A percentile compares a stretch with the other conserved stretches of the same genome.
Evolutionary conservation across 2,888 invertebrate genomes (phyloP).

Genomic region (Andricus curvator): DNA sequence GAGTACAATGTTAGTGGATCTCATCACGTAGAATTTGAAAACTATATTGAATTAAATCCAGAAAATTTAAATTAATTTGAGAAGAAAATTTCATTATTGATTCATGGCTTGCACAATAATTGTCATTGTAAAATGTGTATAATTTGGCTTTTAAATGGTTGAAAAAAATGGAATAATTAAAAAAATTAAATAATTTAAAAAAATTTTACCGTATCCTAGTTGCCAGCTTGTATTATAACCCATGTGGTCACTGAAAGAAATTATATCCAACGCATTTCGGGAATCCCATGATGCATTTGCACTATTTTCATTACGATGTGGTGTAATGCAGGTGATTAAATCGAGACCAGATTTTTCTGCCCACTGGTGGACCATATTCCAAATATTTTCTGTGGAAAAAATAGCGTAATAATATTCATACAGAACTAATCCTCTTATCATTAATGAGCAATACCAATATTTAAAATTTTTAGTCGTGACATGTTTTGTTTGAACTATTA

Average conservation of each 20-base stretch:
- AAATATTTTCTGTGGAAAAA: constrained; percentile 70
- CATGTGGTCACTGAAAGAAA: constrained; percentile 85
- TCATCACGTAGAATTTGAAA: not conserved
- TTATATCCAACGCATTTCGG: constrained; percentile 83
- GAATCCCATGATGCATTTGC: constrained; percentile 83
- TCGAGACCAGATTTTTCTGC: constrained; percentile 72
- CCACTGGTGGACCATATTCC: constrained; percentile 74
- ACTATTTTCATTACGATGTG: constrained; percentile 78
- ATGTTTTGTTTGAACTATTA: not conserved
- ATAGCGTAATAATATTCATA: not conserved
- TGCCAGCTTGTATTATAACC: constrained; percentile 86
- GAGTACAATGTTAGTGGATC: too few relatives aligned
- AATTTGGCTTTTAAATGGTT: too few relatives aligned
- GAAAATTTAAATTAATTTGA: not conserved
- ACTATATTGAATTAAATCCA: not conserved
- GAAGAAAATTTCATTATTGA: not conserved
- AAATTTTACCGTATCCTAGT: constrained; percentile 83
- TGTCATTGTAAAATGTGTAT: not conserved
- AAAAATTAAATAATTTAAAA: constrained; percentile 26
- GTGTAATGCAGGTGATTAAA: constrained; percentile 71
- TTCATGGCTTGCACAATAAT: not conserved
- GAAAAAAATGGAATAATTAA: not conserved
- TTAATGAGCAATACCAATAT: not conserved
- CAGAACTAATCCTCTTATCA: not conserved
- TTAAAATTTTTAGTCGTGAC: not conserved